Evolutionary conservation across 2,888 invertebrate genomes (phyloP), one percentile per base, ranked within the genome.

Genomic region (Callyntrura guangdongensis): DNA sequence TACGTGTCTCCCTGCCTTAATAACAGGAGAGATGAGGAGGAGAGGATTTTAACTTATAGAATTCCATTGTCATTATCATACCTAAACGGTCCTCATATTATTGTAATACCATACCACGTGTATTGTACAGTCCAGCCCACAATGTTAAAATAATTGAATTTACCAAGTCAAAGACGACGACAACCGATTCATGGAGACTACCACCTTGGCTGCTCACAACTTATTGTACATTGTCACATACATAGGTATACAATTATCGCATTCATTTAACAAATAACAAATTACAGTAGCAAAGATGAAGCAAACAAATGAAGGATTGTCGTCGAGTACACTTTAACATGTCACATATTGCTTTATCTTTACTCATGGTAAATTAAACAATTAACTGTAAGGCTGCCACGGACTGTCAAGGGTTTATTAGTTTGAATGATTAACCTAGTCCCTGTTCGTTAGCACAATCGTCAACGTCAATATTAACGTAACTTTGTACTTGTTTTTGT

Each of bases 11-110:
- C 6, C 36, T 36, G 36, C 36, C 36, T 36, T 6, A n/a, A 6
- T 36, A 36, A 36, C 36, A 36, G 36, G 36, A 6, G 36, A 36
- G 36, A 36, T 36, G 17, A 72, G 17, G 17, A 27, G 6, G 27
- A 74, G 74, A 20, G 74, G 12, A 74, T 74, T 74, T 74, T 74
- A 74, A 49, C 74, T 49, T 20, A 27, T 25, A 36, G 36, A 36
- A 36, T 36, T 36, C 36, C 45, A 45, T 17, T 49, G 47, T 49
- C 74, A 74, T 67, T 53, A n/a, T 53, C 53, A 53, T 53, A 12
- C 8, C n/a, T 5, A 53, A 53, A n/a, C 53, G n/a, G n/a, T 14
- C 53, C 36, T 4, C 36, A 36, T 36, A 36, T 36, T 36, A 36
- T 2, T 36, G 6, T 36, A 47, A 20, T 49, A 27, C 22, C 8